Conservation (phyloP, 2,113 vertebrate genomes). For the Tursiops truncatus region DNA sequence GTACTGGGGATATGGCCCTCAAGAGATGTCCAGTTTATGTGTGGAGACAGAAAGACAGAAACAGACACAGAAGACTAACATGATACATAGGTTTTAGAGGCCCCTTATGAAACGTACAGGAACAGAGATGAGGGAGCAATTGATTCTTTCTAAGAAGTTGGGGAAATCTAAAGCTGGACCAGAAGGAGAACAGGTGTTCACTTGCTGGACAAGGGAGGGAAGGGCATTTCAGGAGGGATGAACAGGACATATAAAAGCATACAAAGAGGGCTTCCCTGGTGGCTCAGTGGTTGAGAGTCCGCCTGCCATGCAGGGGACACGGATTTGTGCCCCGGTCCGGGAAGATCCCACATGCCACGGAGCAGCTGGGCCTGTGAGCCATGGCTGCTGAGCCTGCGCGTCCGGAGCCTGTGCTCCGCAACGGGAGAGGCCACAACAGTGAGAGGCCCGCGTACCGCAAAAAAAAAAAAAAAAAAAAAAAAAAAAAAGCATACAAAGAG, state of each 20-base stretch:
- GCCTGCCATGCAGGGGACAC: too few relatives aligned
- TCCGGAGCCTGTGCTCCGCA: too few relatives aligned
- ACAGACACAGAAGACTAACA: not conserved
- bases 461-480: too few relatives aligned
- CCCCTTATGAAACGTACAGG: not conserved
- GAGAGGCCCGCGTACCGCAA: too few relatives aligned
- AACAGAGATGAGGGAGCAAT: not conserved
- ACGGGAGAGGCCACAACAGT: too few relatives aligned
- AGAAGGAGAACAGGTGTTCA: not conserved
- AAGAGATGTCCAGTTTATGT: not conserved
- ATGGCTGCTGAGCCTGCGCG: too few relatives aligned
- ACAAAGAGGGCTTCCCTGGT: not conserved
- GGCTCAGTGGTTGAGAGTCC: too few relatives aligned
- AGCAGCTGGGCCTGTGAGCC: too few relatives aligned
- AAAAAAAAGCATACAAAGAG: not conserved
- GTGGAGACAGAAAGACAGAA: not conserved
- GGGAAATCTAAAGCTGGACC: not conserved
- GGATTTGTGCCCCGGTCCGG: accelerated
- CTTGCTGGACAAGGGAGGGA: not conserved
- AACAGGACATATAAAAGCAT: not conserved
- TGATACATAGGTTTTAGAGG: accelerated
- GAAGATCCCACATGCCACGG: accelerated
- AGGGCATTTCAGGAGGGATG: not conserved
- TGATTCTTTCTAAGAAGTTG: not conserved
- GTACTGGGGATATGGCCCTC: not conserved